phyloP scores from a whole-genome alignment of 2,113 vertebrate genomes.

The Diphyllodes magnificus region DNA sequence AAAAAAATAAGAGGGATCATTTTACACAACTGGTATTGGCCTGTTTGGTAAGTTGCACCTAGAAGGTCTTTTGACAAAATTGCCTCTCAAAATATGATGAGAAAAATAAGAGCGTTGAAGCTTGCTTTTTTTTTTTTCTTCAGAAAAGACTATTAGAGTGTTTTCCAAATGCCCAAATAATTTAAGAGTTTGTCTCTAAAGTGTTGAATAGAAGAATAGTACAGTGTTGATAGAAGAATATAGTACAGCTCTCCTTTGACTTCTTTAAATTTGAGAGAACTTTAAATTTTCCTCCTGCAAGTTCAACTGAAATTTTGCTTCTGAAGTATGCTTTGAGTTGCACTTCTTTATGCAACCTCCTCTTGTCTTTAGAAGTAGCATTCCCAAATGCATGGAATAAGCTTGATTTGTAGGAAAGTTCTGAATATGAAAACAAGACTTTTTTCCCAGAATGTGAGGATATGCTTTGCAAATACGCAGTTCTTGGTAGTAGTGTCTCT shows the following conservation, averaged over 20 bases:
- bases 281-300: neutral
- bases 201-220: too few relatives aligned
- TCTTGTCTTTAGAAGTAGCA: neutral
- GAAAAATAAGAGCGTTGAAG: neutral
- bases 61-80: neutral
- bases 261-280: neutral
- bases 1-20: conserved; percentile 94
- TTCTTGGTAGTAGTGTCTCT: neutral
- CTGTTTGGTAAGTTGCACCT: conserved; percentile 86
- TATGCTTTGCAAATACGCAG: neutral
- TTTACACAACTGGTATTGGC: conserved; percentile 94
- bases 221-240: neutral
- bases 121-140: neutral
- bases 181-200: neutral
- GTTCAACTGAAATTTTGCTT: neutral
- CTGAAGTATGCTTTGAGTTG: neutral
- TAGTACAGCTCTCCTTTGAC: neutral
- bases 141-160: neutral
- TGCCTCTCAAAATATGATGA: neutral
- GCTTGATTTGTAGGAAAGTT: neutral
- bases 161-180: neutral
- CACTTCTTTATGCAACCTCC: neutral
- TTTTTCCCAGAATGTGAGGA: neutral
- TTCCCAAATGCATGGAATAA: neutral
- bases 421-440: neutral